phyloP scores from a whole-genome alignment of 2,113 vertebrate species.

The Ceuthmochares aereus region DNA sequence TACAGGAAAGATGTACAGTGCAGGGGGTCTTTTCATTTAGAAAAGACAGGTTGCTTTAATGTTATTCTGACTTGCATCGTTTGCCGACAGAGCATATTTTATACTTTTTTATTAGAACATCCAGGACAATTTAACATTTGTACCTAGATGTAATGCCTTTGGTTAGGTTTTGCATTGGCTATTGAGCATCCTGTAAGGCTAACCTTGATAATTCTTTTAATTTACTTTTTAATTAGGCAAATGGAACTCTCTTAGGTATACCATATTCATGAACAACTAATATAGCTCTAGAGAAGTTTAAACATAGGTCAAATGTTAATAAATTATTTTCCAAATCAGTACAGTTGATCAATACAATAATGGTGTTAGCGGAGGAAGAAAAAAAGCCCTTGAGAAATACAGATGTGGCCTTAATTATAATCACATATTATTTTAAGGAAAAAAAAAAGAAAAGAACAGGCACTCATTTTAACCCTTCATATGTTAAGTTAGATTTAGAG shows the following conservation, averaged over 20 bases:
- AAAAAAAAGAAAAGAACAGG: conserved; percentile 14
- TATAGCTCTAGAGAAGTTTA: conserved; percentile 57
- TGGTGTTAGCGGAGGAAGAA: background rate
- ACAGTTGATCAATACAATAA: conserved; percentile 33
- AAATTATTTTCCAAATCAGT: conserved; percentile 63
- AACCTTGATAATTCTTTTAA: conserved; percentile 71
- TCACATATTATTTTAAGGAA: conserved; percentile 49
- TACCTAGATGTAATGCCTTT: conserved; percentile 76
- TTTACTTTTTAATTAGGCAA: conserved; percentile 41
- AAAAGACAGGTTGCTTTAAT: conserved; percentile 89
- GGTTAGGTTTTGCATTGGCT: conserved; percentile 75
- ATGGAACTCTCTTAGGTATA: conserved; percentile 57
- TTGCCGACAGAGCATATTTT: conserved; percentile 82
- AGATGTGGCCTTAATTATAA: conserved; percentile 80
- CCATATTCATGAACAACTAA: conserved; percentile 25
- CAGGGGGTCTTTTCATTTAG: conserved; percentile 87
- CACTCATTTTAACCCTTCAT: conserved; percentile 63
- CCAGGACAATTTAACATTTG: conserved; percentile 72
- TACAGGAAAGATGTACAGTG: conserved; percentile 86
- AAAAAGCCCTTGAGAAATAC: conserved; percentile 55
- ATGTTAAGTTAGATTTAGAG: conserved; percentile 71
- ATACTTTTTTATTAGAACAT: conserved; percentile 81
- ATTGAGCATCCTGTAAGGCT: conserved; percentile 71
- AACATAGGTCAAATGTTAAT: conserved; percentile 67
- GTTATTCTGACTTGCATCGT: conserved; percentile 81